Percentiles rank a stretch among this genome's conserved stretches.
Evolutionary conservation across 53 echinoderm and acorn worm species (phyloP).

Genomic region (Arbacia lixula): DNA sequence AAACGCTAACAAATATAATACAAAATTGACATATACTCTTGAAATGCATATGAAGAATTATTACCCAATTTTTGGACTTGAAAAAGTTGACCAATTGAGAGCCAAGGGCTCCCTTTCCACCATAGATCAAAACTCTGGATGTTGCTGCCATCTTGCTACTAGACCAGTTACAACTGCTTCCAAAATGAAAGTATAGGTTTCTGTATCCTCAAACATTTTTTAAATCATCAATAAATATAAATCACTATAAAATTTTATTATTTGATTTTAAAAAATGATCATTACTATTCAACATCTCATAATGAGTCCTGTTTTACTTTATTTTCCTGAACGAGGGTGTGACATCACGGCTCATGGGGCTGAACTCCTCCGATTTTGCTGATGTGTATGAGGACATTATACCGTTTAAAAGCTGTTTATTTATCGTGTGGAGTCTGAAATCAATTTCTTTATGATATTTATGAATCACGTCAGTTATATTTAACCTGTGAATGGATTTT

Average conservation of each 20-base stretch:
- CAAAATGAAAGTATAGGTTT: too few relatives aligned
- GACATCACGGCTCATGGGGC: slow-evolving; percentile 62
- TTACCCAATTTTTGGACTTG: slow-evolving; percentile 95
- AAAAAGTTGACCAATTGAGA: slow-evolving; percentile 82
- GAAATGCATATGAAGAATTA: too few relatives aligned
- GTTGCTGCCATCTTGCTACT: slow-evolving; percentile 70
- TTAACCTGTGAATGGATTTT: slow-evolving; percentile 41
- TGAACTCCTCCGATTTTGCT: slow-evolving; percentile 30
- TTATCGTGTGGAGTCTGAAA: not conserved
- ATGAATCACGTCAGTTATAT: not conserved
- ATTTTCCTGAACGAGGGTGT: slow-evolving; percentile 23
- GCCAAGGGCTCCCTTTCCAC: slow-evolving; percentile 97
- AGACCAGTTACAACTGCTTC: not conserved
- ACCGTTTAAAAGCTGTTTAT: slow-evolving; percentile 11
- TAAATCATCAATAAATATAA: too few relatives aligned
- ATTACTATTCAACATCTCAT: too few relatives aligned
- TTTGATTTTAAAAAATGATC: too few relatives aligned
- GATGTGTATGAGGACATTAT: not conserved
- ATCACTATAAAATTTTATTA: too few relatives aligned
- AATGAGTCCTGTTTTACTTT: too few relatives aligned
- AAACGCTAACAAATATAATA: too few relatives aligned
- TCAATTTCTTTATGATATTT: not conserved
- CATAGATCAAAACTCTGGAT: slow-evolving; percentile 84
- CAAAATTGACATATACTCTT: too few relatives aligned
- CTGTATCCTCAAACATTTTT: too few relatives aligned